Conservation (phyloP, 2,888 invertebrate genomes). For the Eupithecia abbreviata region DNA sequence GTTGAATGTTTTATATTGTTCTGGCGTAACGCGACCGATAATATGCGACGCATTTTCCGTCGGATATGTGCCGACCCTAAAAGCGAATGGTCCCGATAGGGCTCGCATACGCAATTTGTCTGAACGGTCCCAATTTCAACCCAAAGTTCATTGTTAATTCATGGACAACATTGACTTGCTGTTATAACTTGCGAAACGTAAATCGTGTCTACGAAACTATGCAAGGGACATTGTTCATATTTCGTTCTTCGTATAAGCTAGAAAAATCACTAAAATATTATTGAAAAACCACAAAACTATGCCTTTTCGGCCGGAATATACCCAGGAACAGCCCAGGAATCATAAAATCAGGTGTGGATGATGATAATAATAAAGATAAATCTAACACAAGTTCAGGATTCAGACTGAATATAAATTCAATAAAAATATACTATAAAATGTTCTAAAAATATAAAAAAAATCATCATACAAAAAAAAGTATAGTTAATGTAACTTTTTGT, state of each 20-base stretch:
- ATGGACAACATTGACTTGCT: slow-evolving; percentile 64
- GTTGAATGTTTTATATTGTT: too few species aligned
- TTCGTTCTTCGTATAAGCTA: background rate
- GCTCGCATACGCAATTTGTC: slow-evolving; percentile 61
- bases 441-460: too few species aligned
- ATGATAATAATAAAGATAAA: too few species aligned
- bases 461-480: too few species aligned
- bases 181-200: slow-evolving; percentile 60
- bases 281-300: too few species aligned
- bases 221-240: slow-evolving; percentile 12
- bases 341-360: background rate
- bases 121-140: slow-evolving; percentile 59
- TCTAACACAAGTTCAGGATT: background rate
- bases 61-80: background rate
- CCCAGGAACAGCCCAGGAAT: background rate
- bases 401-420: background rate
- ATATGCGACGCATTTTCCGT: too few species aligned
- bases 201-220: slow-evolving; percentile 46
- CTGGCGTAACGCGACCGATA: too few species aligned
- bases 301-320: background rate
- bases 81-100: slow-evolving; percentile 39
- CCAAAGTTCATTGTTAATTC: slow-evolving; percentile 71
- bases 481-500: background rate
- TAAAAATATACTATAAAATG: background rate
- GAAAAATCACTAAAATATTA: background rate